Evolutionary conservation across 1,140 invertebrate species (phyloP), one percentile per base, ranked within the genome.

Genomic region (Drosophila kepulauana): DNA sequence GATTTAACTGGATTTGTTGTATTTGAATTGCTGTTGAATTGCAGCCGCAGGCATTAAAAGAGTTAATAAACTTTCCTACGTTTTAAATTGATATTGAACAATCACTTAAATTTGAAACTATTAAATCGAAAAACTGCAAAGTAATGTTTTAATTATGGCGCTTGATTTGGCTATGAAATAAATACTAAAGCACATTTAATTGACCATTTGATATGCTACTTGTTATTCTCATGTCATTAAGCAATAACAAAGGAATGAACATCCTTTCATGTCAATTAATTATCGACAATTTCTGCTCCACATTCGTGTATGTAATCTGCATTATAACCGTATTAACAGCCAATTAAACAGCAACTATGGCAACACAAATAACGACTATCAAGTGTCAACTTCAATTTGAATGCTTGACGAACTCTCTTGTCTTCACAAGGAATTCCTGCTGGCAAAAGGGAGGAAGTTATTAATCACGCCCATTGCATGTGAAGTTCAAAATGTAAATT

Each of bases 381-480:
- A 62, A 45, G 72, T 70, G 72, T 75, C 72, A 69, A 69, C 49
- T 45, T 52, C 30, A 61, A 74, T 62, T 62, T 52, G 33, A 33
- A 59, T 46, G 54, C 38, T 45, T 43, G 56, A 64, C 49, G 58
- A 63, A 61, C 25, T 58, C 20, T 25, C 20, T 3, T 0, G 0
- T 25, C 20, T 25, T 38, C 16, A 71, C n/a, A 52, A 58, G 61
- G 10, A 54, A 65, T 70, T 69, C 58, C 65, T 62, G 57, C 5
- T 11, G 30, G 25, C 65, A 54, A 82, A 64, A 54, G 51, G 30
- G 51, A 69, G 82, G 82, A 86, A 82, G 82, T 80, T 68, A 77
- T 80, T 82, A 87, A 80, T 78, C 69, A 88, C 76, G 65, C 72
- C 76, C 59, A 56, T 79, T 82, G 71, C 84, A 88, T 82, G 84